Conservation (phyloP, 2,113 vertebrate species). For the Phylloscopus whistleri region DNA sequence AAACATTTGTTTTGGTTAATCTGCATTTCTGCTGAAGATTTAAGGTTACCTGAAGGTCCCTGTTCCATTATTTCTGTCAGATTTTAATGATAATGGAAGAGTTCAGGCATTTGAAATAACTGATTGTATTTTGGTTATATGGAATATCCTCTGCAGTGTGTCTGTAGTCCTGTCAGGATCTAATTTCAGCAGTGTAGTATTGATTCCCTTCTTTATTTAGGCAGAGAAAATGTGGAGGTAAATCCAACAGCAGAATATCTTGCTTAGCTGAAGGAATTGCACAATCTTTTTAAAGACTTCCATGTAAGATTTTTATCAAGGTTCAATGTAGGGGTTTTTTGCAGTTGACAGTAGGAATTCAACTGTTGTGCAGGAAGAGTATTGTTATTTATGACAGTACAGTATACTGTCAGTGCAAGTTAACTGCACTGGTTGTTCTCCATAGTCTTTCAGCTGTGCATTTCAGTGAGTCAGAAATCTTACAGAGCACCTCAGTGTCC, state of each 20-base stretch:
- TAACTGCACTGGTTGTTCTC: not conserved
- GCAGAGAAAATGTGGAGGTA: not conserved
- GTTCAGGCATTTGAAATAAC: not conserved
- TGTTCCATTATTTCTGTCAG: not conserved
- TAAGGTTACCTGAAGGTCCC: not conserved
- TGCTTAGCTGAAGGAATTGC: not conserved
- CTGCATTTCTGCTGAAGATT: conserved; percentile 22
- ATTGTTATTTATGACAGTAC: not conserved
- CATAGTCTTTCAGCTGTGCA: not conserved
- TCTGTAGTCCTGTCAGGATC: not conserved
- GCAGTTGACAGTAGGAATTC: not conserved
- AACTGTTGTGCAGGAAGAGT: not conserved
- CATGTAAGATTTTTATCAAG: not conserved
- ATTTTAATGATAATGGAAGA: not conserved
- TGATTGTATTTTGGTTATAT: not conserved
- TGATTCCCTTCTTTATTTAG: not conserved
- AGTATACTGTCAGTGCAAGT: not conserved
- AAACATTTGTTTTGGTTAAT: not conserved
- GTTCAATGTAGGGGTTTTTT: not conserved
- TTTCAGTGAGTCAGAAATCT: not conserved
- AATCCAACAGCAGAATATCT: not conserved
- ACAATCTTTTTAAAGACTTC: not conserved
- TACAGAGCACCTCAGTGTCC: not conserved
- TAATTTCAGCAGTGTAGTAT: not conserved
- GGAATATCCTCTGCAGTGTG: not conserved